phyloP scores from a whole-genome alignment of 2,888 invertebrate genomes.

The Tipula unca region DNA sequence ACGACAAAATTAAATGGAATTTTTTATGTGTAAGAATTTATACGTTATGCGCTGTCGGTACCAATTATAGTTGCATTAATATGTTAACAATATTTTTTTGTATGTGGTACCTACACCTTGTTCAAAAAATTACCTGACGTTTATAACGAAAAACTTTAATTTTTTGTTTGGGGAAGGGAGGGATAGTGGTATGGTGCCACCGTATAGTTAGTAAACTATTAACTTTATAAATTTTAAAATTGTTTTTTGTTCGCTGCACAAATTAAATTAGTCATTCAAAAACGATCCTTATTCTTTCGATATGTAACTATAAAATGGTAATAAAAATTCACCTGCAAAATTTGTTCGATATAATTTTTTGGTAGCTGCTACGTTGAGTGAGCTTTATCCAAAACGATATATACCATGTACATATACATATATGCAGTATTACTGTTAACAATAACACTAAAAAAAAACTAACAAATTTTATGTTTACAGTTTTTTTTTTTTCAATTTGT shows the following conservation, averaged over 20 bases:
- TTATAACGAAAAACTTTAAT: background rate
- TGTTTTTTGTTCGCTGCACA: background rate
- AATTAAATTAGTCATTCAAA: background rate
- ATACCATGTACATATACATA: background rate
- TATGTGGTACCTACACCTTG: background rate
- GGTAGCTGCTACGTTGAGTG: background rate
- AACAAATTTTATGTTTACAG: background rate
- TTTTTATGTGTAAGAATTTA: no score
- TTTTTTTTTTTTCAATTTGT: background rate
- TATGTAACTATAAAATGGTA: background rate
- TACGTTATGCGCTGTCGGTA: background rate
- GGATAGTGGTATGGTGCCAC: background rate
- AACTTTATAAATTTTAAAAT: background rate
- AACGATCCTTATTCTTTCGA: background rate
- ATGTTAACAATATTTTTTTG: background rate
- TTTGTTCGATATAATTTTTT: background rate
- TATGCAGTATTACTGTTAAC: background rate
- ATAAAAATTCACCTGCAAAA: background rate
- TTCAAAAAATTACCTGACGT: background rate
- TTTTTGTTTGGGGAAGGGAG: background rate
- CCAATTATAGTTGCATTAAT: background rate
- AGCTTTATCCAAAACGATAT: background rate
- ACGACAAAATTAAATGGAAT: no score
- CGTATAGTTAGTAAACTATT: background rate
- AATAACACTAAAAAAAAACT: background rate